phyloP scores from a whole-genome alignment of 2,113 vertebrate genomes.

The Sinocyclocheilus rhinocerous region DNA sequence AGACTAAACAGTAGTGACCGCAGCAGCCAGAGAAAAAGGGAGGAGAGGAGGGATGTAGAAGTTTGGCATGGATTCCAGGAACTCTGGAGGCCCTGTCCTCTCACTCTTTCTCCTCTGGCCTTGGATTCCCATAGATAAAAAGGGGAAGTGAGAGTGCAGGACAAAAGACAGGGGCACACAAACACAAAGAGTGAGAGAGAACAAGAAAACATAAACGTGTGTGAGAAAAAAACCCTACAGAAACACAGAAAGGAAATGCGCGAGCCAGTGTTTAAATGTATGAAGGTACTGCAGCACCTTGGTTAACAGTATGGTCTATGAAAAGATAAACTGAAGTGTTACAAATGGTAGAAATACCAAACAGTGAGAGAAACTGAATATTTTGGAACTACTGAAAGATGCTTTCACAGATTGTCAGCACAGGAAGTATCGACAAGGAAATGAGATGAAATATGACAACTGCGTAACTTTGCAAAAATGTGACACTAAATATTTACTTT shows the following conservation, averaged over 20 bases:
- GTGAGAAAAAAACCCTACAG: neutral
- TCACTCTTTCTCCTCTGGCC: constrained; percentile 54
- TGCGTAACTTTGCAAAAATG: neutral
- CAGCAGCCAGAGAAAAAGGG: constrained; percentile 52
- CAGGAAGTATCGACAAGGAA: neutral
- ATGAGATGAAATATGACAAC: neutral
- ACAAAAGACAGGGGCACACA: neutral
- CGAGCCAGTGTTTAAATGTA: neutral
- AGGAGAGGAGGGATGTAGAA: constrained; percentile 40
- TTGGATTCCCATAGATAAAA: constrained; percentile 52
- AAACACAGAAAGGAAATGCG: neutral
- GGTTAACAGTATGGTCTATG: constrained; percentile 12
- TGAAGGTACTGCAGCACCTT: neutral
- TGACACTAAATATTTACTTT: neutral
- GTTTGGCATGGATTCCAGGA: constrained; percentile 56
- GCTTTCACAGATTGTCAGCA: neutral
- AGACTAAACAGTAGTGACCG: constrained; percentile 78
- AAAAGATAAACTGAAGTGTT: constrained; percentile 2
- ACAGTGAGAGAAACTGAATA: constrained; percentile 3
- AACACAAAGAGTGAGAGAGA: neutral
- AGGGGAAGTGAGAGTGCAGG: neutral
- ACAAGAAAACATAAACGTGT: neutral
- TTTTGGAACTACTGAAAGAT: neutral
- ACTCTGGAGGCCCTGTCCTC: constrained; percentile 41
- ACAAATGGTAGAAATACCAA: neutral